These are phyloP conservation scores for Ctenoplectra terminalis DNA, from an alignment of 1,140 invertebrate species.

Conservation along the genomic window DNA sequence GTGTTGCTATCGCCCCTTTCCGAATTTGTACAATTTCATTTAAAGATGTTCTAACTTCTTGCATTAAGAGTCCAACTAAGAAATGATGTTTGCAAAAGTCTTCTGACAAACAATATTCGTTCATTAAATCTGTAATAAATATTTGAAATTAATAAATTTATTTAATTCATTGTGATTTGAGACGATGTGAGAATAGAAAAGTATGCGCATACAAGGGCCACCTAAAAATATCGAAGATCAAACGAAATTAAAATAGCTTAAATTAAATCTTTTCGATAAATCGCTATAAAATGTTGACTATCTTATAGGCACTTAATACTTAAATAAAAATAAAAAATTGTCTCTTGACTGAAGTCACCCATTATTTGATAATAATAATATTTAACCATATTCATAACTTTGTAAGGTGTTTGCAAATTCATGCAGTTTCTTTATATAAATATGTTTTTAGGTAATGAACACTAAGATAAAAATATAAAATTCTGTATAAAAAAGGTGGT, in stretches of 20 bases:
- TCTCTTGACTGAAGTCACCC: background rate
- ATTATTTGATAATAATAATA: slow-evolving; percentile 10
- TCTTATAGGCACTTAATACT: background rate
- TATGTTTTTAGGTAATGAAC: background rate
- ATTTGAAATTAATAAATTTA: slow-evolving; percentile 34
- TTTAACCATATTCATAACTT: slow-evolving; percentile 2
- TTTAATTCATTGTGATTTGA: background rate
- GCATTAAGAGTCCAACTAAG: slow-evolving; percentile 90
- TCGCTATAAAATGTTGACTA: background rate
- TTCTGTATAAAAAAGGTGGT: background rate
- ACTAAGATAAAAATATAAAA: slow-evolving; percentile 4
- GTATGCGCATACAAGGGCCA: slow-evolving; percentile 30
- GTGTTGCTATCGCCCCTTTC: slow-evolving; percentile 89
- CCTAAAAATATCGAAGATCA: slow-evolving; percentile 35
- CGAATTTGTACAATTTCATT: slow-evolving; percentile 92
- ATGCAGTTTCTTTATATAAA: slow-evolving; percentile 18
- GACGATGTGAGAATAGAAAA: slow-evolving; percentile 22
- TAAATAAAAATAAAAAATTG: background rate
- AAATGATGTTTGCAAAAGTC: slow-evolving; percentile 96
- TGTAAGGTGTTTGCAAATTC: slow-evolving; percentile 23
- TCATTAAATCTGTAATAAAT: slow-evolving; percentile 82
- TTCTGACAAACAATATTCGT: slow-evolving; percentile 87
- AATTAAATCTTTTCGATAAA: slow-evolving; percentile 3
- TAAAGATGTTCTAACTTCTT: slow-evolving; percentile 90
- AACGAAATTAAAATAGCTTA: slow-evolving; percentile 37